Evolutionary conservation across 2,113 vertebrate genomes (phyloP).

Genomic region (Varanus komodoensis): DNA sequence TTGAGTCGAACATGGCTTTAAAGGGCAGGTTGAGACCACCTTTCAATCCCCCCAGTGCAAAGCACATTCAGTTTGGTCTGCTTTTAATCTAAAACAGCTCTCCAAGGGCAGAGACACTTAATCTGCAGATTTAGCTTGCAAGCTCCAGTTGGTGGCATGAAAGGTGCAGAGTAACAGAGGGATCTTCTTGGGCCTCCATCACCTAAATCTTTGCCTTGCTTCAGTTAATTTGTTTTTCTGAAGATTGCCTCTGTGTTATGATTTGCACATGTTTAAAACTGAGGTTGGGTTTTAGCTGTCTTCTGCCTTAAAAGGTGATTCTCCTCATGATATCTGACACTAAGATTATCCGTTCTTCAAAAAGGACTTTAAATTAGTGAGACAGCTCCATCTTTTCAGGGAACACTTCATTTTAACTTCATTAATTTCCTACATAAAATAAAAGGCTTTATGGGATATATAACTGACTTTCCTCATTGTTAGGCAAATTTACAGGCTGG

Average conservation of each 20-base stretch:
- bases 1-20: not conserved
- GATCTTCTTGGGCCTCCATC: slow-evolving; percentile 15
- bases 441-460: slow-evolving; percentile 32
- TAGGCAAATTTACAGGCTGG: slow-evolving; percentile 45
- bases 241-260: slow-evolving; percentile 52
- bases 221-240: slow-evolving; percentile 57
- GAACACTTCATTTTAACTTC: slow-evolving; percentile 27
- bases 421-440: slow-evolving; percentile 40
- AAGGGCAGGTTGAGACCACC: not conserved
- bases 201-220: slow-evolving; percentile 14
- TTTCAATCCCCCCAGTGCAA: not conserved
- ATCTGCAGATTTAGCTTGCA: not conserved
- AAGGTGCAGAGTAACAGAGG: not conserved
- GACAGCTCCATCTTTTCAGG: slow-evolving; percentile 30
- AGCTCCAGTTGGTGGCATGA: not conserved
- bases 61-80: not conserved
- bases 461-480: slow-evolving; percentile 19
- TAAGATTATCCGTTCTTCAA: not conserved
- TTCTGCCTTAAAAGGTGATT: slow-evolving; percentile 69
- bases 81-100: slow-evolving; percentile 8
- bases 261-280: slow-evolving; percentile 63
- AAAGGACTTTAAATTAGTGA: slow-evolving; percentile 32
- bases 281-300: slow-evolving; percentile 52
- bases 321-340: slow-evolving; percentile 56
- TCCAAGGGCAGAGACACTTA: not conserved